phyloP scores from a whole-genome alignment of 2,888 invertebrate genomes.

The Diplazon laetatorius region DNA sequence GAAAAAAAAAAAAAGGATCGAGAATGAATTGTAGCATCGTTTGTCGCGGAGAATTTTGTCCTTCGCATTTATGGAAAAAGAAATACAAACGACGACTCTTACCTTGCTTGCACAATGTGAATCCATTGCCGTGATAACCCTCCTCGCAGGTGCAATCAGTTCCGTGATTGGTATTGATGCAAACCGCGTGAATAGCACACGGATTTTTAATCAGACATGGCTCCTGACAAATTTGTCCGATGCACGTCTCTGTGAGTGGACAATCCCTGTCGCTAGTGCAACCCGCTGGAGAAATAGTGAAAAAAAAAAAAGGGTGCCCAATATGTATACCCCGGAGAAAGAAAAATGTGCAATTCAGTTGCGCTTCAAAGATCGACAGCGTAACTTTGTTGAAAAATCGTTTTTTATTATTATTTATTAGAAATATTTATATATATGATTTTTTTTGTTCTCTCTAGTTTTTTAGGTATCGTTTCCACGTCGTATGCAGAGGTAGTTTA shows the following conservation, averaged over 20 bases:
- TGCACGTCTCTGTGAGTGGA: constrained; percentile 92
- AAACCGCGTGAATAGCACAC: constrained; percentile 92
- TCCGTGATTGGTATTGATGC: constrained; percentile 94
- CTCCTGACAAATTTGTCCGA: constrained; percentile 92
- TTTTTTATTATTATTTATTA: too few species aligned
- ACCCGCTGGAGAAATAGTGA: constrained; percentile 86
- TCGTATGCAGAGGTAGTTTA: background rate
- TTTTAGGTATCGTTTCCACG: background rate
- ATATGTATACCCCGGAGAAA: constrained; percentile 77
- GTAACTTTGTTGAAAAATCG: too few species aligned
- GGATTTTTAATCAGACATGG: constrained; percentile 94
- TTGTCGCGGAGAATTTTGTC: too few species aligned
- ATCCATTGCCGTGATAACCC: constrained; percentile 94
- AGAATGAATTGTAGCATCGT: too few species aligned
- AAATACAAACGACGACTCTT: background rate
- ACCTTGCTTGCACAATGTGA: constrained; percentile 92
- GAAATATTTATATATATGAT: too few species aligned
- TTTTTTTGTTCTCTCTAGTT: constrained; percentile 6
- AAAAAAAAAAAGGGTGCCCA: constrained; percentile 79
- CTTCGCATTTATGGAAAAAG: constrained; percentile 46
- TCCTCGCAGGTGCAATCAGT: constrained; percentile 93
- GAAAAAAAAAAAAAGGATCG: constrained; percentile 65
- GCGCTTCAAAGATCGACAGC: constrained; percentile 35
- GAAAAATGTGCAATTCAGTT: constrained; percentile 70
- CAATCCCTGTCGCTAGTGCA: constrained; percentile 95